These are phyloP conservation scores for Drosophila pseudoananassae DNA, from an alignment of 1,140 invertebrate genomes.

Conservation along the genomic window DNA sequence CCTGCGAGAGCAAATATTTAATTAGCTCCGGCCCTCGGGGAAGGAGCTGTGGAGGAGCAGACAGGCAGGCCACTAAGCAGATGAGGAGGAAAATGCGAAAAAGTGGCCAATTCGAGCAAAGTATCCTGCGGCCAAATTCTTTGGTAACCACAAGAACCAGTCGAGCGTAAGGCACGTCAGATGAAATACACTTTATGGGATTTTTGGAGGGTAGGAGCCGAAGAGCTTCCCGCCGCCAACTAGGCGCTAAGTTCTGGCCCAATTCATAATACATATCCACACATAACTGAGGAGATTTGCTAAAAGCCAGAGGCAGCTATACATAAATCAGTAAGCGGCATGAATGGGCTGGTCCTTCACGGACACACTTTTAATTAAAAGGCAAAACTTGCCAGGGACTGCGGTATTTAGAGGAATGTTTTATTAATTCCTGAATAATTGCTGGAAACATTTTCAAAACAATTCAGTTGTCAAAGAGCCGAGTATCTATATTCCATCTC, in stretches of 20 bases:
- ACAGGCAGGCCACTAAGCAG: slow-evolving; percentile 9
- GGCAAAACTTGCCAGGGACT: slow-evolving; percentile 6
- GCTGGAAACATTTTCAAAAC: not conserved
- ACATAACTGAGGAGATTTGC: slow-evolving; percentile 68
- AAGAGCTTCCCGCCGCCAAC: slow-evolving; percentile 40
- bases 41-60: not conserved
- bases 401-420: not conserved
- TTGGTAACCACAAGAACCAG: slow-evolving; percentile 31
- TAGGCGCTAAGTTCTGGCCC: slow-evolving; percentile 38
- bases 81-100: slow-evolving; percentile 11
- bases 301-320: slow-evolving; percentile 3
- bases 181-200: slow-evolving; percentile 62
- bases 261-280: slow-evolving; percentile 62
- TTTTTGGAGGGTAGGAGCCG: slow-evolving; percentile 39
- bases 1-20: slow-evolving; percentile 70
- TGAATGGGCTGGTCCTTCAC: slow-evolving; percentile 19
- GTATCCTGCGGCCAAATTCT: slow-evolving; percentile 59
- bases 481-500: not conserved
- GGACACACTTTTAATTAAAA: slow-evolving; percentile 22
- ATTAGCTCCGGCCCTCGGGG: slow-evolving; percentile 50
- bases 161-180: slow-evolving; percentile 61
- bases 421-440: slow-evolving; percentile 11
- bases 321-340: slow-evolving; percentile 53
- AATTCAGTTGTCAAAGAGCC: not conserved
- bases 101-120: slow-evolving; percentile 8